Conservation (phyloP, 2,113 vertebrate genomes). For the Pantherophis guttatus region DNA sequence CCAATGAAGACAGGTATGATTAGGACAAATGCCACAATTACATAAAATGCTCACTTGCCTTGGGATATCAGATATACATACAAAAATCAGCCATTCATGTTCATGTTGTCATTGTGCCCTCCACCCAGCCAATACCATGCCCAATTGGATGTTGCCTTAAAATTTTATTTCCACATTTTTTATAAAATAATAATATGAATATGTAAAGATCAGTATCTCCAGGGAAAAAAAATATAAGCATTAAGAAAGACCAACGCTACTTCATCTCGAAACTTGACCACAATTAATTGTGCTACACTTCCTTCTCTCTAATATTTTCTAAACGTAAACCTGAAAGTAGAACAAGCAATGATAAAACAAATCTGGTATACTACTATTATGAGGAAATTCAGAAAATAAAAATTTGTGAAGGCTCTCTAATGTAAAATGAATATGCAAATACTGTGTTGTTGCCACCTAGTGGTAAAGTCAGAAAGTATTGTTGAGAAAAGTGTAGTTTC, state of each 20-base stretch:
- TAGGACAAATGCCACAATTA: neutral
- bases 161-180: neutral
- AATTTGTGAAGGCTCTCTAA: neutral
- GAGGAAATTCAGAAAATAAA: neutral
- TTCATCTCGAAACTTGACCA: neutral
- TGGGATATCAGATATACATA: neutral
- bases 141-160: neutral
- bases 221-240: neutral
- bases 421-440: neutral
- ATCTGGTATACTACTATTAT: neutral
- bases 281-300: neutral
- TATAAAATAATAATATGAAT: neutral
- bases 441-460: neutral
- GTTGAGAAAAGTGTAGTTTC: neutral
- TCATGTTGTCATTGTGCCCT: neutral
- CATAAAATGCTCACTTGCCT: neutral
- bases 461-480: neutral
- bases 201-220: neutral
- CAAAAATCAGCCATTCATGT: neutral
- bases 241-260: neutral
- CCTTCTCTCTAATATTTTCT: neutral
- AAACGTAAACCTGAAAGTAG: neutral
- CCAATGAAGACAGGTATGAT: neutral
- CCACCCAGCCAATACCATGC: neutral
- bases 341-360: neutral